phyloP scores from a whole-genome alignment of 2,797 vertebrate genomes.

The Pampus argenteus region DNA sequence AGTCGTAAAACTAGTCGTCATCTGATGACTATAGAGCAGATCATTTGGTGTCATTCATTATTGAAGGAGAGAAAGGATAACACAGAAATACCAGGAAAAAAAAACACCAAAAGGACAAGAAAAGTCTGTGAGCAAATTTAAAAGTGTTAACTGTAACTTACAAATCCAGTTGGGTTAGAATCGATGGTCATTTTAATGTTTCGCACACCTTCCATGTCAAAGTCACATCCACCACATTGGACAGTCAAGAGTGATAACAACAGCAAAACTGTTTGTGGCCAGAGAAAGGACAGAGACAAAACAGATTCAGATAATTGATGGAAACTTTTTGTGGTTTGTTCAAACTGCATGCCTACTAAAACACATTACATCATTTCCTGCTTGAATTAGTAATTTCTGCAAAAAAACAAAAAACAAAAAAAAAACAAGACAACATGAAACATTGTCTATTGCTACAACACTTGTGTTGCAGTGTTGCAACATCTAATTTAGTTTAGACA shows the following conservation, averaged over 20 bases:
- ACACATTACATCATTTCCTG: conserved; percentile 70
- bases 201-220: conserved; percentile 67
- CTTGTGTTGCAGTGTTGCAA: neutral
- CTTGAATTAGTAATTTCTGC: conserved; percentile 40
- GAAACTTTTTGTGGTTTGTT: conserved; percentile 77
- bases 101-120: neutral
- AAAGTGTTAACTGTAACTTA: conserved; percentile 76
- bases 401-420: too few relatives aligned
- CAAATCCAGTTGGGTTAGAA: conserved; percentile 81
- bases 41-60: conserved; percentile 6
- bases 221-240: conserved; percentile 81
- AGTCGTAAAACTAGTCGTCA: neutral
- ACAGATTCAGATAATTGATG: conserved; percentile 60
- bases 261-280: conserved; percentile 77
- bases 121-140: neutral
- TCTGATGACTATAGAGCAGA: neutral
- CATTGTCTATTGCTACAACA: conserved; percentile 8
- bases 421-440: conserved; percentile 15
- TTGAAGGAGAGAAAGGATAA: neutral
- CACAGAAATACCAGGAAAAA: neutral
- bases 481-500: conserved; percentile 9
- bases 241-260: conserved; percentile 83
- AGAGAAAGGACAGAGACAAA: conserved; percentile 45
- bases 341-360: conserved; percentile 42
- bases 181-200: conserved; percentile 78